Percentiles rank a stretch among this genome's conserved stretches.
phyloP scores from a whole-genome alignment of 2,113 vertebrate genomes.

The Rhagologus leucostigma region DNA sequence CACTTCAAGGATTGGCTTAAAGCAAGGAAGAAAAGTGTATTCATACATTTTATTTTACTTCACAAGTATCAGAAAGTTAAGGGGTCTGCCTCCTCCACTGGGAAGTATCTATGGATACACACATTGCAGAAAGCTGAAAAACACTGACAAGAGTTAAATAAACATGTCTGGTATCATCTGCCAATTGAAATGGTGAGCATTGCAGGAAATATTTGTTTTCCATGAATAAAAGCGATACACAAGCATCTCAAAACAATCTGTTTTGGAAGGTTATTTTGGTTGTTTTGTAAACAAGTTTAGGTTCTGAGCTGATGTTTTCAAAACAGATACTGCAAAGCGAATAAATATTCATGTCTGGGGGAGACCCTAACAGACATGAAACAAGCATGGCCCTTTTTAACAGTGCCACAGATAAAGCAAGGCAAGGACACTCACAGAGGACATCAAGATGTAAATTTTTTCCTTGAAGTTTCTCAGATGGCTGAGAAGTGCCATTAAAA shows the following conservation, averaged over 20 bases:
- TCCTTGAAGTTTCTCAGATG: constrained; percentile 9
- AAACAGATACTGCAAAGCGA: constrained; percentile 4
- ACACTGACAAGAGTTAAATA: background rate
- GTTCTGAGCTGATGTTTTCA: constrained; percentile 30
- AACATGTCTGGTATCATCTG: constrained; percentile 13
- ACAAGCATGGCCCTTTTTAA: background rate
- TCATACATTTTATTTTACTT: background rate
- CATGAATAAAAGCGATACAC: background rate
- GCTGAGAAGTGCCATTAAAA: background rate
- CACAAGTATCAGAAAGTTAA: background rate
- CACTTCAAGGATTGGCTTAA: background rate
- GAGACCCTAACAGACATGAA: background rate
- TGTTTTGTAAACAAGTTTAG: constrained; percentile 38
- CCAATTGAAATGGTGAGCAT: constrained; percentile 17
- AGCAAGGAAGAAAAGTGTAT: background rate
- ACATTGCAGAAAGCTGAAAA: background rate
- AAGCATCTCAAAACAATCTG: constrained; percentile 49
- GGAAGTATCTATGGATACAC: constrained; percentile 23
- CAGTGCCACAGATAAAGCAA: background rate
- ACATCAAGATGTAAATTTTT: background rate
- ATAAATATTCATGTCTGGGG: background rate
- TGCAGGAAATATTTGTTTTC: background rate
- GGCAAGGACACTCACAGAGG: background rate
- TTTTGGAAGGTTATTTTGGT: constrained; percentile 16
- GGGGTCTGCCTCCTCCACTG: background rate